Evolutionary conservation across 2,888 invertebrate genomes (phyloP).

Genomic region (Emmelina monodactyla): DNA sequence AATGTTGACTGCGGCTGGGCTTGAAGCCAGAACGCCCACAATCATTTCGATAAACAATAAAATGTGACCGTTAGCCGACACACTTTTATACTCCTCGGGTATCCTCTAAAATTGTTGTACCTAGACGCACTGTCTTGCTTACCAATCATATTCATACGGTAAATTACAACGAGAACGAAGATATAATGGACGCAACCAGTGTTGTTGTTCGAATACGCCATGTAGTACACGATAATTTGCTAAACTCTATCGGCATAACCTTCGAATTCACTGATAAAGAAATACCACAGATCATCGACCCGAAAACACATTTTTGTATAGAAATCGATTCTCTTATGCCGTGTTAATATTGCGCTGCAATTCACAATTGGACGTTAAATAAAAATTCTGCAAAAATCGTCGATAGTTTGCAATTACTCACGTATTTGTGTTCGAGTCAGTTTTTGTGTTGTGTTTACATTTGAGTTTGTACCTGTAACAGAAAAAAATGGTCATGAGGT

Average conservation of each 20-base stretch:
- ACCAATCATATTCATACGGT: too few species aligned
- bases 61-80: constrained; percentile 34
- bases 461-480: constrained; percentile 35
- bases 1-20: neutral
- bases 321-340: constrained; percentile 3
- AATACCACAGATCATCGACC: constrained; percentile 23
- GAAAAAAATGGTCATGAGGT: constrained; percentile 18
- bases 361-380: constrained; percentile 1
- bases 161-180: too few species aligned
- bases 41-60: constrained; percentile 46
- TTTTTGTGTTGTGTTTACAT: constrained; percentile 10
- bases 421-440: constrained; percentile 25
- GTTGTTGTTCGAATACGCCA: too few species aligned
- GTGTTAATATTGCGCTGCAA: neutral
- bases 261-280: constrained; percentile 10
- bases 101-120: neutral
- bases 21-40: constrained; percentile 23
- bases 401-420: constrained; percentile 20
- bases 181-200: too few species aligned
- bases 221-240: neutral
- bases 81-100: constrained; percentile 24
- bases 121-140: constrained; percentile 10
- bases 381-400: constrained; percentile 1
- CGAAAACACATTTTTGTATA: constrained; percentile 6
- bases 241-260: neutral